Evolutionary conservation across 2,113 vertebrate genomes (phyloP).

Genomic region (Pterocles gutturalis): DNA sequence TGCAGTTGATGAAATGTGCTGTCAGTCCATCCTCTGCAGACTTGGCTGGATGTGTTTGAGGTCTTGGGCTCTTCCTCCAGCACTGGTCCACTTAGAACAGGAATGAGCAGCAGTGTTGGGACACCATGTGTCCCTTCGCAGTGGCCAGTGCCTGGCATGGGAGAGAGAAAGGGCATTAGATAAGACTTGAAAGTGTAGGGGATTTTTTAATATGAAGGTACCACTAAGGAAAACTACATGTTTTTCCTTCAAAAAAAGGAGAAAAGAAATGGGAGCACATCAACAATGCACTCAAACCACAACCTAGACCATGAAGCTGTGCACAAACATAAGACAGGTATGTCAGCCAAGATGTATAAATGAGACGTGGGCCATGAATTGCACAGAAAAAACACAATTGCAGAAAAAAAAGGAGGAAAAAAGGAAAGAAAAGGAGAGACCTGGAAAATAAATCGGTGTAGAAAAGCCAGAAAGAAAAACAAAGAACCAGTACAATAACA

Average conservation of each 20-base stretch:
- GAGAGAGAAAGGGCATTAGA: neutral
- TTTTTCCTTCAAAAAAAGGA: too few relatives aligned
- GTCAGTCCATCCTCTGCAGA: neutral
- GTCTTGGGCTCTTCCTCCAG: neutral
- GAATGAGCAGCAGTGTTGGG: neutral
- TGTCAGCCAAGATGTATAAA: neutral
- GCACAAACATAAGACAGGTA: rapidly evolving
- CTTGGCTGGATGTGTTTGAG: neutral
- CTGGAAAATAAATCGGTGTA: neutral
- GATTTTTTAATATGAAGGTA: neutral
- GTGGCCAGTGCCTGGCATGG: neutral
- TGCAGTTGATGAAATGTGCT: neutral
- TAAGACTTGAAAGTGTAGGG: neutral
- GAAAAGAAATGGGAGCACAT: neutral
- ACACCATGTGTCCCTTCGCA: neutral
- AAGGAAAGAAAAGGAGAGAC: neutral
- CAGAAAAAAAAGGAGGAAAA: neutral
- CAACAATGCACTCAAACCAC: rapidly evolving
- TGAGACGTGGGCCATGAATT: rapidly evolving
- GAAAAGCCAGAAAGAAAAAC: neutral
- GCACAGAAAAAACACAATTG: neutral
- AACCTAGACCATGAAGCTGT: rapidly evolving
- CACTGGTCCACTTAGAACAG: neutral
- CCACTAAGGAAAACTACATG: neutral
- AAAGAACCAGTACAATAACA: neutral